Conservation (phyloP, 2,888 invertebrate species). For the Zaprionus bogoriensis region DNA sequence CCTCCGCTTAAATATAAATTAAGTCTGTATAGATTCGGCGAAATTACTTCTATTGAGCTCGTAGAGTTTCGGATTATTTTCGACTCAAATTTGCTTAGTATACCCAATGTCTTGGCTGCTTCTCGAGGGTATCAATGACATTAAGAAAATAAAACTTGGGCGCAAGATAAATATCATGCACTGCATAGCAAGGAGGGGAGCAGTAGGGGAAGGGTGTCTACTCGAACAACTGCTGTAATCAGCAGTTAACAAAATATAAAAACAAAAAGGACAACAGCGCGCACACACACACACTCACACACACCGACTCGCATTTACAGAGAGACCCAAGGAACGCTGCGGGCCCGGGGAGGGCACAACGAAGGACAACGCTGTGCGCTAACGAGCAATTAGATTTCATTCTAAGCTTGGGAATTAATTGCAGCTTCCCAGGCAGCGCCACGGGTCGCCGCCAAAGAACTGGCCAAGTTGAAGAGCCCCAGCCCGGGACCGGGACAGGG, state of each 20-base stretch:
- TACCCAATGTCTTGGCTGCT: neutral
- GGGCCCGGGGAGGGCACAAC: slow-evolving; percentile 11
- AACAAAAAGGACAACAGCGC: slow-evolving; percentile 45
- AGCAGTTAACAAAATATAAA: slow-evolving; percentile 81
- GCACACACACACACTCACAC: neutral
- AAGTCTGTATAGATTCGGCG: too few relatives aligned
- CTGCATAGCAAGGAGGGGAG: slow-evolving; percentile 1
- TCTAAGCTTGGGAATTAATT: slow-evolving; percentile 82
- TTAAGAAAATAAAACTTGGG: slow-evolving; percentile 67
- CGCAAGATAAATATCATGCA: slow-evolving; percentile 74
- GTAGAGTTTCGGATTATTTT: too few relatives aligned
- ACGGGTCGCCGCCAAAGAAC: slow-evolving; percentile 35
- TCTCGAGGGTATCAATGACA: slow-evolving; percentile 36
- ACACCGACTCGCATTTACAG: too few relatives aligned
- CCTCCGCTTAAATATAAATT: too few relatives aligned
- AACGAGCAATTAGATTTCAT: slow-evolving; percentile 83
- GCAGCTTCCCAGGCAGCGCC: slow-evolving; percentile 59
- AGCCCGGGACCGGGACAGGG: neutral
- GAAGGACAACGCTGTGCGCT: slow-evolving; percentile 67
- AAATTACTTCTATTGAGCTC: too few relatives aligned
- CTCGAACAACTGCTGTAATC: slow-evolving; percentile 79
- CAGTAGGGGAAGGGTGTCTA: neutral
- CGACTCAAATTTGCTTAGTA: too few relatives aligned
- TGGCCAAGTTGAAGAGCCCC: slow-evolving; percentile 25
- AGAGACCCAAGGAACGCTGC: slow-evolving; percentile 33